phyloP scores from a whole-genome alignment of 2,888 invertebrate species.

The Pollenia griseotomentosa region DNA sequence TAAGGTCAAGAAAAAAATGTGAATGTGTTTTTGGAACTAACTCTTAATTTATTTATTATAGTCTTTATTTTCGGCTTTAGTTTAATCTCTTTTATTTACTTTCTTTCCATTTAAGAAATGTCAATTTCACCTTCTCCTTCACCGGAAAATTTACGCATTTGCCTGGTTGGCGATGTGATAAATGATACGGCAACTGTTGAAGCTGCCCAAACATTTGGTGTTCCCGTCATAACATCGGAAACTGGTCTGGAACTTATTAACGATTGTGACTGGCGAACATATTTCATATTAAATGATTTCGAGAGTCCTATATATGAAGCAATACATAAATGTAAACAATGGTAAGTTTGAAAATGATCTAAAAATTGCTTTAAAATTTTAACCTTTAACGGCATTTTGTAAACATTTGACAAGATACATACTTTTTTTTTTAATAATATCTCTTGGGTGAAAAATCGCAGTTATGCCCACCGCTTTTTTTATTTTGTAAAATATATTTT shows the following conservation, averaged over 20 bases:
- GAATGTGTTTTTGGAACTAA: neutral
- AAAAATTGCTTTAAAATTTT: neutral
- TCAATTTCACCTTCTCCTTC: constrained; percentile 82
- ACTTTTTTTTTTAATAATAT: too few species aligned
- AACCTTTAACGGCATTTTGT: neutral
- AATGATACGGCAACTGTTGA: constrained; percentile 85
- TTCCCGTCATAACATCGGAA: constrained; percentile 87
- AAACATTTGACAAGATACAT: too few species aligned
- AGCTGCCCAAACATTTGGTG: constrained; percentile 87
- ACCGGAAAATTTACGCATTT: constrained; percentile 86
- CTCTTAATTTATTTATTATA: neutral
- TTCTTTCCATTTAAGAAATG: constrained; percentile 75
- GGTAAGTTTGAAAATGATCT: constrained; percentile 83
- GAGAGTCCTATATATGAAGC: constrained; percentile 88
- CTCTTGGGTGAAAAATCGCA: too few species aligned
- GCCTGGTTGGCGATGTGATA: constrained; percentile 86
- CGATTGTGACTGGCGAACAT: constrained; percentile 86
- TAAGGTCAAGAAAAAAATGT: too few species aligned
- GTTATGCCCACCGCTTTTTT: too few species aligned
- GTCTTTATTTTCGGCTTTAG: neutral
- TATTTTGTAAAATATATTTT: too few species aligned
- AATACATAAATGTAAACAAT: constrained; percentile 87
- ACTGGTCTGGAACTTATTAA: constrained; percentile 87
- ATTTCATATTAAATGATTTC: constrained; percentile 90
- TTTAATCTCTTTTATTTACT: neutral